phyloP scores from a whole-genome alignment of 2,888 invertebrate genomes.

The Caenorhabditis panamensis region DNA sequence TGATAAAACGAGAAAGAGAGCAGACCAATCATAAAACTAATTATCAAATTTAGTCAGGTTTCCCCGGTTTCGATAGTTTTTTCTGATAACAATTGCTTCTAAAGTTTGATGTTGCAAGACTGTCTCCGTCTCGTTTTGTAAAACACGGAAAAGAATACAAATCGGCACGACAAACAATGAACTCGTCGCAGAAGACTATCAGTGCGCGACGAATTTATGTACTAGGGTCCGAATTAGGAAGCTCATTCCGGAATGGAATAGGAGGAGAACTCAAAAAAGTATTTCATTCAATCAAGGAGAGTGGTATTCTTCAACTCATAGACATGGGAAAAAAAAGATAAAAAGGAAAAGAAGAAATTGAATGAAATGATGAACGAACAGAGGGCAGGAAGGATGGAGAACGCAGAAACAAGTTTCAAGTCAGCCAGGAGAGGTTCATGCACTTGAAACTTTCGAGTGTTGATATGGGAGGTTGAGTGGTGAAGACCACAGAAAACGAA shows the following conservation, averaged over 20 bases:
- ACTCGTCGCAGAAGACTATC: neutral
- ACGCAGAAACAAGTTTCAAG: constrained; percentile 5
- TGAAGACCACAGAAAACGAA: too few relatives aligned
- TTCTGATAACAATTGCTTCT: constrained; percentile 36
- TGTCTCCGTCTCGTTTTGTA: constrained; percentile 8
- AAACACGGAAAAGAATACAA: constrained; percentile 30
- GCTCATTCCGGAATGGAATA: neutral
- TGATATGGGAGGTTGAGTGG: neutral
- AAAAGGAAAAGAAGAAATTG: constrained; percentile 1
- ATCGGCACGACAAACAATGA: constrained; percentile 44
- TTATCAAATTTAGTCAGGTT: constrained; percentile 39
- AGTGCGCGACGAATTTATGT: too few relatives aligned
- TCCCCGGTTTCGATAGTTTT: constrained; percentile 25
- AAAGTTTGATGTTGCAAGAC: constrained; percentile 33
- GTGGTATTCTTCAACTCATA: constrained; percentile 25
- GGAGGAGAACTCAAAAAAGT: constrained; percentile 12
- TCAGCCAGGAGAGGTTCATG: neutral
- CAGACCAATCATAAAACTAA: constrained; percentile 23
- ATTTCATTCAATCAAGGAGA: constrained; percentile 38
- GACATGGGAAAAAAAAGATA: neutral
- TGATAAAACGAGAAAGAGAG: neutral
- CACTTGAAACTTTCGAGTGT: constrained; percentile 1
- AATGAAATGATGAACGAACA: neutral
- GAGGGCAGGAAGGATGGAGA: neutral
- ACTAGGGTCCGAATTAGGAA: too few relatives aligned